phyloP scores from a whole-genome alignment of 1,140 invertebrate species.

The Laupala kohalensis region DNA sequence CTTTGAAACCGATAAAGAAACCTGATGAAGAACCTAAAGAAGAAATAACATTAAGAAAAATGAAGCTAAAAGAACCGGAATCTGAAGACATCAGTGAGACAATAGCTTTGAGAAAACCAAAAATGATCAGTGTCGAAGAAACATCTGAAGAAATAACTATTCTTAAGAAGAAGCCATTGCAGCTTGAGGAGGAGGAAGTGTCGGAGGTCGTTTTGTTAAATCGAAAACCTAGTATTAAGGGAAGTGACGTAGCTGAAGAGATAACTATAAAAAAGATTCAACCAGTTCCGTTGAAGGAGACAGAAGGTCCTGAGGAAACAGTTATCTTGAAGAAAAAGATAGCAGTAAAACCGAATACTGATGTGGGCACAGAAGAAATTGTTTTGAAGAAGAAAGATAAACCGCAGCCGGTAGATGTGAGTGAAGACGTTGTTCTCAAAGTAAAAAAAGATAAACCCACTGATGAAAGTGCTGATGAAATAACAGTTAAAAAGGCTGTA shows the following conservation, averaged over 20 bases:
- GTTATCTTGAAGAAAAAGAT: slow-evolving; percentile 29
- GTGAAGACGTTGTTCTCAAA: slow-evolving; percentile 18
- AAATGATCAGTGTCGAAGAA: slow-evolving; percentile 14
- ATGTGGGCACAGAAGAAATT: slow-evolving; percentile 13
- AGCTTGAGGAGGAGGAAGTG: slow-evolving; percentile 18
- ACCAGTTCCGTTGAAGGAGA: slow-evolving; percentile 13
- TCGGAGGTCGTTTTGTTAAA: slow-evolving; percentile 14
- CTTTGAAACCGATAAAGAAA: slow-evolving; percentile 16
- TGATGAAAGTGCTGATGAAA: slow-evolving; percentile 50
- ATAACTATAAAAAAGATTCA: slow-evolving; percentile 18
- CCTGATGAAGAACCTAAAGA: slow-evolving; percentile 20
- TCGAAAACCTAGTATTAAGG: slow-evolving; percentile 17
- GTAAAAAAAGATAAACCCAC: slow-evolving; percentile 13
- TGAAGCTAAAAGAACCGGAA: slow-evolving; percentile 20
- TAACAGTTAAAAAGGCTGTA: slow-evolving; percentile 51
- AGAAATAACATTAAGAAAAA: slow-evolving; percentile 19
- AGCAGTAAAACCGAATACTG: slow-evolving; percentile 16
- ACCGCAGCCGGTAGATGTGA: slow-evolving; percentile 11
- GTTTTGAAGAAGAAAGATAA: slow-evolving; percentile 8
- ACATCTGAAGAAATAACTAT: slow-evolving; percentile 19
- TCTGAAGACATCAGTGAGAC: slow-evolving; percentile 25
- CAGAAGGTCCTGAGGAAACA: slow-evolving; percentile 24
- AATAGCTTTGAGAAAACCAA: slow-evolving; percentile 25
- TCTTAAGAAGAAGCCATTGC: slow-evolving; percentile 14
- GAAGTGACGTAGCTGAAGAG: slow-evolving; percentile 19